A percentile compares a stretch with the other conserved stretches of the same genome.
phyloP scores from a whole-genome alignment of 2,888 invertebrate species.

The Tetragonisca angustula region DNA sequence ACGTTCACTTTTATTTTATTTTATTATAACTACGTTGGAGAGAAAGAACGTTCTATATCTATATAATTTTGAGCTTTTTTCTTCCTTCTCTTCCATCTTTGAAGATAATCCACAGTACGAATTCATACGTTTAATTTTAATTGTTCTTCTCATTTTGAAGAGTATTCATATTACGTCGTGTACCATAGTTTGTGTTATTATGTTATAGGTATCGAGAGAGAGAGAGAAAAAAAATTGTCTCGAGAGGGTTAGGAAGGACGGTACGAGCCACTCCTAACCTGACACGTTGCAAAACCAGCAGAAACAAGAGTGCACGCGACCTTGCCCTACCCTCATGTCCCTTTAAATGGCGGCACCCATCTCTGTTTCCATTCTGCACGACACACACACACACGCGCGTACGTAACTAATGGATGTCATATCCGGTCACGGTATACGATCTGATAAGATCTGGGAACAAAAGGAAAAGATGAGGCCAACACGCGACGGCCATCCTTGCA shows the following conservation, averaged over 20 bases:
- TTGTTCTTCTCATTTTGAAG: no score
- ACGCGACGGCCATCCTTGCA: conserved; percentile 43
- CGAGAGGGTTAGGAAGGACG: not conserved
- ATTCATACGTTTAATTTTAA: no score
- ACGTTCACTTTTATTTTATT: not conserved
- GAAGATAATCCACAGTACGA: no score
- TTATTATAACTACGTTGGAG: not conserved
- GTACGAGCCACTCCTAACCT: not conserved
- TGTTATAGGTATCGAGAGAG: not conserved
- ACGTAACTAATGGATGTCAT: conserved; percentile 58
- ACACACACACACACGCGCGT: conserved; percentile 6
- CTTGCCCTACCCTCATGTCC: conserved; percentile 47
- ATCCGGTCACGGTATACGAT: conserved; percentile 61
- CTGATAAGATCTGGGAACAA: conserved; percentile 57
- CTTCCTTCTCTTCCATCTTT: no score
- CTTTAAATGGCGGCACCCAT: conserved; percentile 58
- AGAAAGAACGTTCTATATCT: not conserved
- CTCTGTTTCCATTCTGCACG: conserved; percentile 22
- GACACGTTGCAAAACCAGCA: not conserved
- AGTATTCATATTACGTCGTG: no score
- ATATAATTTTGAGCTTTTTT: no score
- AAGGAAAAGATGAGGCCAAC: conserved; percentile 31
- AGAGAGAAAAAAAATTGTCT: not conserved
- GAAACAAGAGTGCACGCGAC: conserved; percentile 16
- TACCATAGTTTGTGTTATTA: no score